Evolutionary conservation across 2,113 vertebrate genomes (phyloP), one percentile per base, ranked within the genome.

Genomic region (Cavia aperea): DNA sequence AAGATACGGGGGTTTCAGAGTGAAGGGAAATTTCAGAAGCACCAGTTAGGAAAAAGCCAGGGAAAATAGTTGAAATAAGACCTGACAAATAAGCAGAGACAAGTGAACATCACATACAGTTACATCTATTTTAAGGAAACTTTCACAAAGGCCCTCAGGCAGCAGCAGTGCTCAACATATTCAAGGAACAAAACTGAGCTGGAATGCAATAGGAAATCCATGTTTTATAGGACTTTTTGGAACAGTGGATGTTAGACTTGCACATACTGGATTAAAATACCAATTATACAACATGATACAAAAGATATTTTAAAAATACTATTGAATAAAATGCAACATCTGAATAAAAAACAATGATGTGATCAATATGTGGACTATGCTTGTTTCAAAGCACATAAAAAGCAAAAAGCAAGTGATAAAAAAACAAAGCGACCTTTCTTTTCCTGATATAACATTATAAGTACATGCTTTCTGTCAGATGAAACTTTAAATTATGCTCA

Each of bases 271-370:
- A 63, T 86, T 73, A 56, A 93, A 92, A 92, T 58, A 46, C 51
- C 49, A 26, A 43, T 23, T 92, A 36, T 29, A 49, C 31, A 60
- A 60, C 18, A 84, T 8, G 66, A 91, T 51, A 23, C 63, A 77
- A 86, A 63, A 56, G 31, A 43, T n/a, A 54, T 19, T 70, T 21
- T 39, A 26, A 81, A 62, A 62, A 82, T 77, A 39, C 1, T 15
- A 88, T 46, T 87, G 29, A 87, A 63, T 51, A 54, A 89, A 94
- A 93, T 36, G 29, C 39, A 68, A 46, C 79, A 26, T 72, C 13
- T 68, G 63, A 94, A 54, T 79, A 77, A 81, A 95, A 93, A 58
- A 72, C 68, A 87, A 66, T 93, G 79, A 68, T 58, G n/a, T 79
- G 21, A 92, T 86, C 73, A 66, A 82, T 63, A 92, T 66, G 58